Evolutionary conservation across 2,797 vertebrate genomes (phyloP), one percentile per base, ranked within the genome.

Genomic region (Salmo trutta): DNA sequence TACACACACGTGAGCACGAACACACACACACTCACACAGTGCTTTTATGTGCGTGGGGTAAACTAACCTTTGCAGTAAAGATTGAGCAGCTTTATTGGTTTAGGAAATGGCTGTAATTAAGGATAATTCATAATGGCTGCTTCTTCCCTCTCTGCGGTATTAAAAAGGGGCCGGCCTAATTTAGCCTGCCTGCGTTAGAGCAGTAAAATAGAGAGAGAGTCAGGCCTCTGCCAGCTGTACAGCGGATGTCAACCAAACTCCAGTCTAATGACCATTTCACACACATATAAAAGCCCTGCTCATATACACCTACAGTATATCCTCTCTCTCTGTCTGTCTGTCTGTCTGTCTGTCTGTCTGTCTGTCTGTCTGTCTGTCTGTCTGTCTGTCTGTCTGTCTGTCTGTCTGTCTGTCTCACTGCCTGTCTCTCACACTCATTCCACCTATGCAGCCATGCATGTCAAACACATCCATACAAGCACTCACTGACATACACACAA

Each of bases 41-140:
- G 84, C 77, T 95, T 95, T 95, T 96, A 95, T 95, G 94, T 92
- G 94, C 90, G 54, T 89, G 85, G 94, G 91, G 95, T 96, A 95
- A 96, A 96, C 96, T 96, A 96, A 96, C 95, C 95, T 96, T 95
- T 96, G 96, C 96, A 95, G 95, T 97, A 96, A 97, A 96, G 95
- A 96, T 94, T 96, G 94, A 96, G 95, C 95, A 94, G 96, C 93
- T 98, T 97, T 98, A 98, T 97, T 98, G 96, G 96, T 96, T 96
- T 94, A 97, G 96, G 96, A 97, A 97, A 98, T 97, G 93, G 88
- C 95, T 95, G 95, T 97, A 97, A 98, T 97, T 97, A 98, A 95
- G 96, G 95, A 96, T 98, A 97, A 98, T 97, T 97, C 97, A 96
- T 97, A 98, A 98, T 97, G 95, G 95, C 92, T 88, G 90, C 93